A percentile compares a stretch with the other conserved stretches of the same genome.
phyloP scores from a whole-genome alignment of 1,140 invertebrate species.

The Drosophila asahinai region DNA sequence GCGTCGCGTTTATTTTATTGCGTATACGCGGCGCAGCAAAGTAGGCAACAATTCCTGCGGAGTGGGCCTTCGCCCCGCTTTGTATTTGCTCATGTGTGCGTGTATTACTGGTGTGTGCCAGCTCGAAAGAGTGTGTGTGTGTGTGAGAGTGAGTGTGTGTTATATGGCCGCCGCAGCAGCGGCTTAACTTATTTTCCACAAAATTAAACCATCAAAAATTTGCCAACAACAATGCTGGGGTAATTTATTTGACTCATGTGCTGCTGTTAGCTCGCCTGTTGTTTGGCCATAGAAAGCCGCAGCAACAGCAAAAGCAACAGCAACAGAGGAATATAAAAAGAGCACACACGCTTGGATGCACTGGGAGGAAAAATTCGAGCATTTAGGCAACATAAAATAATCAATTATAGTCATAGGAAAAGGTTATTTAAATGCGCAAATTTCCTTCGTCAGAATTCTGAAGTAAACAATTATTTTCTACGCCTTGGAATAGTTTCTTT shows the following conservation, averaged over 20 bases:
- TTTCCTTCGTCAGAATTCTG: no score
- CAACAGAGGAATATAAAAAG: conserved; percentile 39
- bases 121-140: neutral
- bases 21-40: conserved; percentile 73
- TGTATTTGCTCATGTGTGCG: conserved; percentile 51
- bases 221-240: conserved; percentile 81
- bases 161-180: conserved; percentile 76
- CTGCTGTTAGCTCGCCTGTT: conserved; percentile 53
- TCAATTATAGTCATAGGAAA: no score
- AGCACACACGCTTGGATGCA: conserved; percentile 43
- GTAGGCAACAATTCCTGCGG: conserved; percentile 65
- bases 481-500: neutral
- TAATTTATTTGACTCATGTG: conserved; percentile 83
- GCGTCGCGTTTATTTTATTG: conserved; percentile 82
- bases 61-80: conserved; percentile 28
- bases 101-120: conserved; percentile 31
- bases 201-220: conserved; percentile 84
- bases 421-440: no score
- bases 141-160: conserved; percentile 37
- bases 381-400: no score
- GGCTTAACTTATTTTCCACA: conserved; percentile 83
- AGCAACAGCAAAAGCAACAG: conserved; percentile 37
- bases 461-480: neutral
- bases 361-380: conserved; percentile 6
- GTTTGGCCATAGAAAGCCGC: conserved; percentile 54